phyloP scores from a whole-genome alignment of 2,797 vertebrate genomes.

The Notolabrus celidotus region DNA sequence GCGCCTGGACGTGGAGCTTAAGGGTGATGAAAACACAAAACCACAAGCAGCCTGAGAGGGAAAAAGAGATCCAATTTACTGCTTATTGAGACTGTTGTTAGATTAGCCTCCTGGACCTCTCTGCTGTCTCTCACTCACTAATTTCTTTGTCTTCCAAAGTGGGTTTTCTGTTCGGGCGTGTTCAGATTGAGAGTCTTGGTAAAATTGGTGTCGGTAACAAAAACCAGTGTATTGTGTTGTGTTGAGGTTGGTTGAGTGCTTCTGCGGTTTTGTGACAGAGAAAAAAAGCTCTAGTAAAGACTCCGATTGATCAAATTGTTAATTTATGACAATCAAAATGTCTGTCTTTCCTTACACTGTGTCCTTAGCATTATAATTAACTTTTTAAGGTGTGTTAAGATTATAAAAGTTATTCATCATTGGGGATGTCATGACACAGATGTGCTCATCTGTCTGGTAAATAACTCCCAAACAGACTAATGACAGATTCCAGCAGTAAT shows the following conservation, averaged over 20 bases:
- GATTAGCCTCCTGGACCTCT: conserved; percentile 52
- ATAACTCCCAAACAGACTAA: conserved; percentile 52
- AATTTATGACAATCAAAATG: conserved; percentile 19
- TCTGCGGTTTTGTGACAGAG: neutral
- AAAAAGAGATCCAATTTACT: conserved; percentile 67
- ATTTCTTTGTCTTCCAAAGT: conserved; percentile 49
- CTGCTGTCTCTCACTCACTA: conserved; percentile 34
- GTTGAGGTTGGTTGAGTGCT: neutral
- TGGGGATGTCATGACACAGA: conserved; percentile 46
- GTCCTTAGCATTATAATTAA: conserved; percentile 9
- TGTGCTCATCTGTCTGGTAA: conserved; percentile 57
- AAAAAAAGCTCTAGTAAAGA: conserved; percentile 6
- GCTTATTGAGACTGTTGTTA: conserved; percentile 68
- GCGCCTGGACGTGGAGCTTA: conserved; percentile 33
- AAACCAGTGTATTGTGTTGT: conserved; percentile 26
- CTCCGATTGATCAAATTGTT: conserved; percentile 22
- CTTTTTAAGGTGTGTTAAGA: neutral
- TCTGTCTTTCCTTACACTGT: neutral
- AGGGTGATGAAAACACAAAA: conserved; percentile 57
- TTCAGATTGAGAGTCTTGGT: conserved; percentile 20
- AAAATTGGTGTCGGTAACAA: conserved; percentile 40
- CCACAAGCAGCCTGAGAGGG: conserved; percentile 36
- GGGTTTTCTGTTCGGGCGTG: conserved; percentile 20
- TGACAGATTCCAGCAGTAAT: conserved; percentile 62
- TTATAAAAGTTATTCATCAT: conserved; percentile 37